Base-by-base conservation (phyloP, 2,888 invertebrate genomes). In the Eustalomyia histrio region DNA sequence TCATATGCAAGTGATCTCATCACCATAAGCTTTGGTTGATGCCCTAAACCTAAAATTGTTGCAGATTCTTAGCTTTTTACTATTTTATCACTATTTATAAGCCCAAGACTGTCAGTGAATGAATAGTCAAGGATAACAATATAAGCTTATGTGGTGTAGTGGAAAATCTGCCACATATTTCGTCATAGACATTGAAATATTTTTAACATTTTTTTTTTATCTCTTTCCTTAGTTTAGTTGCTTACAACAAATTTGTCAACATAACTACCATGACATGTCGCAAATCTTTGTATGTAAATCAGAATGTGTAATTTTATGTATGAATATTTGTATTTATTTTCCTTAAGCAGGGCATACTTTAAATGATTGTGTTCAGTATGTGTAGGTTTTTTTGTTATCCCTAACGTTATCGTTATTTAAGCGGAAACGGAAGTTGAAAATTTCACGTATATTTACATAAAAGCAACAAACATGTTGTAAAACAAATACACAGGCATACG, bases 211-310 rank as follows among this genome's bases (percentile, higher is more conserved):
- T 47, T 47, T n/a, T 47, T 47, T 47, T 55, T 55, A 14, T 2
- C 29, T 2, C 14, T 55, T 57, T 63, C 63, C 29, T 74, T 47
- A 64, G 69, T 65, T 74, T 64, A 65, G 73, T 71, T 81, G 76
- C 78, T 78, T 74, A 71, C 74, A 74, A 74, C 71, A 78, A 78
- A 81, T 81, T 81, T 78, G 74, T 78, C 81, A 81, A 78, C 74
- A 71, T 52, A 78, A 68, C 61, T 74, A 69, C 50, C 63, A 73
- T 76, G 74, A 78, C 60, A 78, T 75, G 65, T 71, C 43, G 58
- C 65, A 72, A 78, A 72, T 67, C 72, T 55, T 72, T 65, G 10
- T 43, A 69, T 29, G 14, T 29, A 24, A 12, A 10, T 57, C 10
- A 1, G 17, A 43, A n/a, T 55, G 58, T 52, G 35, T 53, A 21